A percentile compares a stretch with the other conserved stretches of the same genome.
Evolutionary conservation across 2,113 vertebrate species (phyloP).

Genomic region (Dermatemys mawii): DNA sequence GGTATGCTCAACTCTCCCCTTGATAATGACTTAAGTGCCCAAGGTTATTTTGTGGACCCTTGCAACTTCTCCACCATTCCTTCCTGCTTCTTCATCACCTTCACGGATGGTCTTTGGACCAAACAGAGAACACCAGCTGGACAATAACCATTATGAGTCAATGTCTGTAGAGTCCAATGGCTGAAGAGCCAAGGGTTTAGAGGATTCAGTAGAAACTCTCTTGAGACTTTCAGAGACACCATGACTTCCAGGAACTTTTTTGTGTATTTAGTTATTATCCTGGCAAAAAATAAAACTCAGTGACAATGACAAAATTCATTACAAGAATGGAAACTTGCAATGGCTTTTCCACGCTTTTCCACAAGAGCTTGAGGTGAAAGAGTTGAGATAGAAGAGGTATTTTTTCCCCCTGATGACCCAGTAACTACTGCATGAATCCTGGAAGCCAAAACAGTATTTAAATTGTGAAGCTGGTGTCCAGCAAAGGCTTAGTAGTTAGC

Average conservation of each 20-base stretch:
- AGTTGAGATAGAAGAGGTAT: background rate
- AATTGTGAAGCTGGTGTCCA: slow-evolving; percentile 23
- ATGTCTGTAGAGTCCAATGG: fast-evolving
- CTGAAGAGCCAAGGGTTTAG: background rate
- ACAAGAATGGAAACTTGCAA: fast-evolving
- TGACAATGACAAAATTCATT: background rate
- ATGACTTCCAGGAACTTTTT: background rate
- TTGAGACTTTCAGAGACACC: too few species aligned
- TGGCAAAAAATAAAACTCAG: background rate
- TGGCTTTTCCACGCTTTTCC: background rate
- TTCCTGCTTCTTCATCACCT: fast-evolving
- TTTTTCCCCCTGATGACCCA: background rate
- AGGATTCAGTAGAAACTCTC: fast-evolving
- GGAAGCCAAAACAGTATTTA: background rate
- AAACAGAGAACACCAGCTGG: background rate
- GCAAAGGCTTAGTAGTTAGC: background rate
- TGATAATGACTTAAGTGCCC: background rate
- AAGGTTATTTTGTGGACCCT: too few species aligned
- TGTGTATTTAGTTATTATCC: background rate
- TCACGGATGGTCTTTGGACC: background rate
- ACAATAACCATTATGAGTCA: background rate
- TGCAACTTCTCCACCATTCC: background rate
- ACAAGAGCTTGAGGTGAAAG: background rate
- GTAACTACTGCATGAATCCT: background rate
- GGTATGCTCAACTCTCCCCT: background rate